Evolutionary conservation across 2,888 invertebrate species (phyloP).

Genomic region (Keiferia lycopersicella): DNA sequence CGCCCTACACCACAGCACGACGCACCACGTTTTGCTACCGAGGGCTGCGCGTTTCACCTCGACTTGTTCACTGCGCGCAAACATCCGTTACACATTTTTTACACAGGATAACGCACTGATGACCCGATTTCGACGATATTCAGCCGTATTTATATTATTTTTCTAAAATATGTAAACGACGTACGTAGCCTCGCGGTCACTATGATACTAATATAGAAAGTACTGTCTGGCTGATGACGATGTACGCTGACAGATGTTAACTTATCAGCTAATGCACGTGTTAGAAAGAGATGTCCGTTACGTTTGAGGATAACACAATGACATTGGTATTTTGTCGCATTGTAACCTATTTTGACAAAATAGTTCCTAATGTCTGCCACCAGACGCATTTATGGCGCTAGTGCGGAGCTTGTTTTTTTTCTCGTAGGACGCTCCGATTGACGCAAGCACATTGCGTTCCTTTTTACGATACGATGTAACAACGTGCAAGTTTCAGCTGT

Average conservation of each 20-base stretch:
- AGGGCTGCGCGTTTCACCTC: slow-evolving; percentile 57
- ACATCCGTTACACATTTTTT: slow-evolving; percentile 59
- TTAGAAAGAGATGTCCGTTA: slow-evolving; percentile 53
- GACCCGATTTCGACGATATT: slow-evolving; percentile 40
- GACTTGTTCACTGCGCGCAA: slow-evolving; percentile 52
- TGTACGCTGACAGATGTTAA: slow-evolving; percentile 17
- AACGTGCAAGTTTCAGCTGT: neutral
- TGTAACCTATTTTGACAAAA: slow-evolving; percentile 78
- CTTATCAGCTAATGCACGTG: slow-evolving; percentile 21
- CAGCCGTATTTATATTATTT: slow-evolving; percentile 50
- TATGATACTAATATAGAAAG: slow-evolving; percentile 41
- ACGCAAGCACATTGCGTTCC: slow-evolving; percentile 20
- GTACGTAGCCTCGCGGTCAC: slow-evolving; percentile 72
- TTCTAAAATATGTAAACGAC: slow-evolving; percentile 56
- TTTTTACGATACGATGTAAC: neutral
- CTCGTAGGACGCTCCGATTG: slow-evolving; percentile 48
- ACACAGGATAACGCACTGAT: slow-evolving; percentile 34
- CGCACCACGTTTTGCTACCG: slow-evolving; percentile 40
- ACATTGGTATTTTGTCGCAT: slow-evolving; percentile 49
- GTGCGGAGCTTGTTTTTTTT: slow-evolving; percentile 42
- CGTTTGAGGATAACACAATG: slow-evolving; percentile 36
- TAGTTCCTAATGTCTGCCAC: slow-evolving; percentile 72
- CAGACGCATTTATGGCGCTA: slow-evolving; percentile 58
- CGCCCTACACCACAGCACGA: slow-evolving; percentile 34
- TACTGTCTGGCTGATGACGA: slow-evolving; percentile 48